phyloP scores from a whole-genome alignment of 2,113 vertebrate species.

The Syrmaticus mikado region DNA sequence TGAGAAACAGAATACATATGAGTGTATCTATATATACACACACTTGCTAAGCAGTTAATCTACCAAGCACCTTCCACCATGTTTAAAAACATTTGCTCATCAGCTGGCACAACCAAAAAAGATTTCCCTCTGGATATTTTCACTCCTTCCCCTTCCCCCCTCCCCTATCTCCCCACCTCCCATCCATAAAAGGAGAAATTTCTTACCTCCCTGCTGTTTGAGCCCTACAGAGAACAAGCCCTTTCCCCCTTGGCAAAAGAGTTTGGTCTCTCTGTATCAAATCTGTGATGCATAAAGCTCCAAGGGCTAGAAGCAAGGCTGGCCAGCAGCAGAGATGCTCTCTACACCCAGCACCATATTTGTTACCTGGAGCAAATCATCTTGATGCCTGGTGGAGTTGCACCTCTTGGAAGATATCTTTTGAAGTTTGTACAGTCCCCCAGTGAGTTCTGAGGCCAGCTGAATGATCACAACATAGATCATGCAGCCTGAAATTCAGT shows the following conservation, averaged over 20 bases:
- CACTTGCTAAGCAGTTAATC: neutral
- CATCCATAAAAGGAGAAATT: neutral
- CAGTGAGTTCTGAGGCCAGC: neutral
- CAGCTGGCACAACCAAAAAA: neutral
- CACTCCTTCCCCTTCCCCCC: neutral
- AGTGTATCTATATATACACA: neutral
- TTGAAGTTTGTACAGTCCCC: rapidly evolving
- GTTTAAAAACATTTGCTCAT: neutral
- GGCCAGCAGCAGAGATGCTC: neutral
- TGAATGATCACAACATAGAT: neutral
- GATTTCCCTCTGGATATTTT: neutral
- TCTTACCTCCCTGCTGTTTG: neutral
- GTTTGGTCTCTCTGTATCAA: neutral
- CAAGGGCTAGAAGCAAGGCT: neutral
- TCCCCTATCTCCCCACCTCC: neutral
- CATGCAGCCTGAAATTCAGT: neutral
- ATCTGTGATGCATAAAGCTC: neutral
- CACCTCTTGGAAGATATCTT: neutral
- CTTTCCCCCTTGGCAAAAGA: neutral
- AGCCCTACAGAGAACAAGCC: neutral
- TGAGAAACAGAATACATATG: neutral
- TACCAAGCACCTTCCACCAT: neutral
- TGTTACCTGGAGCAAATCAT: neutral
- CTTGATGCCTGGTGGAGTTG: neutral
- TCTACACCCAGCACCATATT: neutral